phyloP scores from a whole-genome alignment of 2,113 vertebrate species.

The Lamprotornis superbus region DNA sequence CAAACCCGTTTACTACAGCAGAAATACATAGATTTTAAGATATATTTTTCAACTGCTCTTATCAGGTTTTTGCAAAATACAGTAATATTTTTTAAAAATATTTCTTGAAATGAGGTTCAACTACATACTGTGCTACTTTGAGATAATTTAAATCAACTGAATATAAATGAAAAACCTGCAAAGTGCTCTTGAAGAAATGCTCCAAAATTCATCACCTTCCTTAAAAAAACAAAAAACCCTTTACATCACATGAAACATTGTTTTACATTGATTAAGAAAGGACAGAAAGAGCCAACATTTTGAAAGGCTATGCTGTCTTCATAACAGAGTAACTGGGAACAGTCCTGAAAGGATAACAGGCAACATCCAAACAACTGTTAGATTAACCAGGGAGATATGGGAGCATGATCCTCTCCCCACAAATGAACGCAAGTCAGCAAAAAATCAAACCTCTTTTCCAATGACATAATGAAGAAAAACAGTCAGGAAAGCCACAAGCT shows the following conservation, averaged over 20 bases:
- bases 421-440: not conserved
- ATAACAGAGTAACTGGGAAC: not conserved
- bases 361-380: not conserved
- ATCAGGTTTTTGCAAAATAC: not conserved
- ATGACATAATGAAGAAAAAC: not conserved
- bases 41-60: not conserved
- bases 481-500: not conserved
- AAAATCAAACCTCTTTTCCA: conserved; percentile 16
- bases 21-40: not conserved
- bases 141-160: not conserved
- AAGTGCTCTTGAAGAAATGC: not conserved
- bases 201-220: not conserved
- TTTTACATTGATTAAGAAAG: not conserved
- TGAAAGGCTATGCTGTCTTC: not conserved
- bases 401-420: not conserved
- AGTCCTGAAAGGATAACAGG: not conserved
- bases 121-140: not conserved
- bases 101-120: not conserved
- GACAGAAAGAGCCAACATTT: not conserved
- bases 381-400: not conserved
- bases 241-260: not conserved
- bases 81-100: not conserved
- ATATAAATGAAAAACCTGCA: not conserved
- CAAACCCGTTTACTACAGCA: not conserved
- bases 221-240: not conserved